Evolutionary conservation across 2,113 vertebrate species (phyloP).

Genomic region (Clarias magur): DNA sequence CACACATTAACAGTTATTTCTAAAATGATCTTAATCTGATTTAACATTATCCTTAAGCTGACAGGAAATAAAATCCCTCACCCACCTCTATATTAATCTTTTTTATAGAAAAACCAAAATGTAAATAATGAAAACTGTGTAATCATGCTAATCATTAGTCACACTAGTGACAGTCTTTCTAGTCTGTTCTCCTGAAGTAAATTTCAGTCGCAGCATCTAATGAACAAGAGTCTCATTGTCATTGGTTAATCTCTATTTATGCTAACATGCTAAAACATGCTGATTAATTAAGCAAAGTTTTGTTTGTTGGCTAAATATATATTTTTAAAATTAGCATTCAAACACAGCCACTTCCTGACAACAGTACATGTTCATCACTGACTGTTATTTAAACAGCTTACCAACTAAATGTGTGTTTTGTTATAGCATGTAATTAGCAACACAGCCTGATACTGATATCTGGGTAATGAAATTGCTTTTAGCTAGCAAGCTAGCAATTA

Average conservation of each 20-base stretch:
- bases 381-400: background rate
- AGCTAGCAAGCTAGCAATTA: background rate
- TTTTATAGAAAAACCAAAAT: background rate
- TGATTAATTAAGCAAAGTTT: background rate
- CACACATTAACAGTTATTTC: background rate
- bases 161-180: background rate
- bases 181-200: background rate
- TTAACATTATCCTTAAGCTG: background rate
- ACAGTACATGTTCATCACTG: background rate
- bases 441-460: background rate
- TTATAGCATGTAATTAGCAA: background rate
- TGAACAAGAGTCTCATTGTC: background rate
- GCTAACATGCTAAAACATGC: background rate
- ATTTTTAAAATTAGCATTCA: background rate
- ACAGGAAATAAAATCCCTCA: background rate
- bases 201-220: background rate
- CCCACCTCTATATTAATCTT: background rate
- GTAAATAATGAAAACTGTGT: background rate
- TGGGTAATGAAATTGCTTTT: background rate
- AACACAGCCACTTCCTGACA: background rate
- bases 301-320: background rate
- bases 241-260: background rate
- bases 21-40: background rate
- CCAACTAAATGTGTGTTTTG: background rate
- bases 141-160: background rate